A percentile compares a stretch with the other conserved stretches of the same genome.
phyloP scores from a whole-genome alignment of 2,888 invertebrate genomes.

The Rhagonycha lutea region DNA sequence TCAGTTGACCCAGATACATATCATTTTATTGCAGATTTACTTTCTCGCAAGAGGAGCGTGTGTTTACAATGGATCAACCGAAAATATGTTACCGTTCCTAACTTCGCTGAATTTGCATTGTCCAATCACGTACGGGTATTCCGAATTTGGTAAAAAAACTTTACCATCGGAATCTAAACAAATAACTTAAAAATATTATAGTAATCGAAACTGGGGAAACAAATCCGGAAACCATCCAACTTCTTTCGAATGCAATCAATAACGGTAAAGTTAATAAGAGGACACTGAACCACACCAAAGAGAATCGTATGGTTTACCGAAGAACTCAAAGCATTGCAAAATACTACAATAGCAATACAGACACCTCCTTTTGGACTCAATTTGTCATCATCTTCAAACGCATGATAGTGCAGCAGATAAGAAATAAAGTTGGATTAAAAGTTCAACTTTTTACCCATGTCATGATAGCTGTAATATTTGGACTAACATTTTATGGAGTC shows the following conservation, averaged over 20 bases:
- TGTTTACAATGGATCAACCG: conserved; percentile 71
- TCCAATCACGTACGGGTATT: conserved; percentile 78
- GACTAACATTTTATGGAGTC: conserved; percentile 61
- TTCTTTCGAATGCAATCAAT: conserved; percentile 47
- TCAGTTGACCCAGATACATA: background rate
- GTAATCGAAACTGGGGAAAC: conserved; percentile 54
- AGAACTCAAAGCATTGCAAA: conserved; percentile 13
- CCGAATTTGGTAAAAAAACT: conserved; percentile 64
- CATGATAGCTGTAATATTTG: conserved; percentile 59
- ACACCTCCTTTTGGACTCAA: conserved; percentile 57
- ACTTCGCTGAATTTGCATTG: conserved; percentile 67
- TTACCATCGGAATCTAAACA: background rate
- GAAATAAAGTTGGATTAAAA: conserved; percentile 59
- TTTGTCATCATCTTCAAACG: conserved; percentile 59
- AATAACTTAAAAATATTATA: conserved; percentile 37
- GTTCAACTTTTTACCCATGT: conserved; percentile 64
- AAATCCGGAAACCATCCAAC: conserved; percentile 43
- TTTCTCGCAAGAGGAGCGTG: conserved; percentile 65
- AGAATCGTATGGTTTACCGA: background rate
- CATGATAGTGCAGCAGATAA: conserved; percentile 60
- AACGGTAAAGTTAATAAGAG: conserved; percentile 52
- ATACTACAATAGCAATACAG: conserved; percentile 10
- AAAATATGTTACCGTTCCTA: conserved; percentile 70
- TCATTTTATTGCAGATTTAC: conserved; percentile 40
- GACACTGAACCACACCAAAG: conserved; percentile 5